These are phyloP conservation scores for Cygnus atratus DNA, from an alignment of 2,113 vertebrate genomes.

Conservation along the genomic window DNA sequence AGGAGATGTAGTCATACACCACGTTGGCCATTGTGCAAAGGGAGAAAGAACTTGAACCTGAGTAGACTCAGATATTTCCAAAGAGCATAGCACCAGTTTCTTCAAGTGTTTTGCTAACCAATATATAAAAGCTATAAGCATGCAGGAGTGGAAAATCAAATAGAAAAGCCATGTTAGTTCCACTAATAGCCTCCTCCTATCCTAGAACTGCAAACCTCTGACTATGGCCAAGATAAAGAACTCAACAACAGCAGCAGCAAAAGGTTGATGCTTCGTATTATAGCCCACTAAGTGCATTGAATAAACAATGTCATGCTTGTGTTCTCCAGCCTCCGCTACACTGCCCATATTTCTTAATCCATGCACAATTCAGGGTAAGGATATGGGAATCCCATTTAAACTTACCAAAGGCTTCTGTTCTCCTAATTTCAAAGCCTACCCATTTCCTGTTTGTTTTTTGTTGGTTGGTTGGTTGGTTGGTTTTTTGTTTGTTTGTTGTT, in stretches of 20 bases:
- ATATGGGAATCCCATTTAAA: background rate
- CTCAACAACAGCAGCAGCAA: background rate
- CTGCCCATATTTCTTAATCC: accelerated
- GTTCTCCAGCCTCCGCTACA: background rate
- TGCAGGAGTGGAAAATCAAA: background rate
- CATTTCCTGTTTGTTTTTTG: background rate
- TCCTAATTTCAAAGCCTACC: background rate
- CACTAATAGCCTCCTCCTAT: background rate
- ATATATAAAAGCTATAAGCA: background rate
- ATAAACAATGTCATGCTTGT: background rate
- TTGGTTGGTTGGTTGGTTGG: too few relatives aligned
- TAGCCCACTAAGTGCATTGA: background rate
- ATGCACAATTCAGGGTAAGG: background rate
- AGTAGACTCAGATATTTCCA: background rate
- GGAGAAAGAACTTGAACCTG: background rate
- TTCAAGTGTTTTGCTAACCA: background rate
- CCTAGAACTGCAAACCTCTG: background rate
- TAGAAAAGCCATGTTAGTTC: background rate
- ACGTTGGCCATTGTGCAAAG: background rate
- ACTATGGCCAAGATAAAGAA: background rate
- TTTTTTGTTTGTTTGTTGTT: too few relatives aligned
- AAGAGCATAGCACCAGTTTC: background rate
- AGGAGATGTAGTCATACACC: background rate
- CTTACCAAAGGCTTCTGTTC: background rate
- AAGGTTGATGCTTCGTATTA: background rate